Evolutionary conservation across 1,140 invertebrate genomes (phyloP), one percentile per base, ranked within the genome.

Genomic region (Heliothis virescens): DNA sequence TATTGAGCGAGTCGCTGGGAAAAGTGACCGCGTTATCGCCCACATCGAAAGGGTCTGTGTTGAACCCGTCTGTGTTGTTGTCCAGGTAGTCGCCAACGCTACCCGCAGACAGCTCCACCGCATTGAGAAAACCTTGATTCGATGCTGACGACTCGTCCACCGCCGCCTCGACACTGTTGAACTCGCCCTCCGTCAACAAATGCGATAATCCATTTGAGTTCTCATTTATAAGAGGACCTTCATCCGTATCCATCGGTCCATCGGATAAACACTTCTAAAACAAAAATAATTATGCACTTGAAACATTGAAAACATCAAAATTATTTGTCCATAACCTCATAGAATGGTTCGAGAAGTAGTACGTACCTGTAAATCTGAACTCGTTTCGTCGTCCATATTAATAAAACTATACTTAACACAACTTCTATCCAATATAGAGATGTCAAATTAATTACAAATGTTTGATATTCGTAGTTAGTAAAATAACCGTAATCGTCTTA

Each of bases 131-230:
- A 79, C 87, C 91, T 83, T 92, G 93, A 73, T 94, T 94, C 2
- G 93, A 94, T 18, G 89, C 87, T 13, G 93, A 94, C 48, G 92
- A 93, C 57, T 94, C 92, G 79, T 94, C 93, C 18, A 80, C 86
- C 21, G 86, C 92, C 12, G 90, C 88, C 52, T 94, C 93, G n/a
- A 93, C 93, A 76, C 92, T 93, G 57, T 91, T 92, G 62, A 94
- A 93, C 78, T 93, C 93, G 29, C 91, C 89, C 75, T 94, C 92
- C 12, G 92, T 94, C 72, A 94, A 79, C 63, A 94, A 85, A 85
- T 94, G 93, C 1, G 93, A 94, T 72, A 94, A 79, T 7, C 91
- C 93, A 71, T 92, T 94, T 0, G 93, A 94, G 75, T 94, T 94
- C 75, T 94, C 93, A 74, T 94, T 94, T 53, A 94, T 93, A 52